These are phyloP conservation scores for Chloromyia formosa DNA, from an alignment of 2,888 invertebrate species.

Conservation along the genomic window DNA sequence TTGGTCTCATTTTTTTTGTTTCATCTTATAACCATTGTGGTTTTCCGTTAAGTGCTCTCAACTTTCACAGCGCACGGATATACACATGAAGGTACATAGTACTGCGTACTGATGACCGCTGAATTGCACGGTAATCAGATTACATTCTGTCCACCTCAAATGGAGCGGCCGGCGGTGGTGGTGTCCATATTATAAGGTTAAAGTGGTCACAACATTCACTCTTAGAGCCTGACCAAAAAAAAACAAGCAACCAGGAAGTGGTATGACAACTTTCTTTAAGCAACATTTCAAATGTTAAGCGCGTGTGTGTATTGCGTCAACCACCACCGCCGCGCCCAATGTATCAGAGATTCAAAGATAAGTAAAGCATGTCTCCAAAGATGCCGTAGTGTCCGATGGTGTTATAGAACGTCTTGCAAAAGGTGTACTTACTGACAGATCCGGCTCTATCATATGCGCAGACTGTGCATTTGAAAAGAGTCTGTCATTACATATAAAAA, in stretches of 20 bases:
- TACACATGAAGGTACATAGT: no score
- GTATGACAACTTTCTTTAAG: constrained; percentile 14
- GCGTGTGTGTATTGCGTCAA: no score
- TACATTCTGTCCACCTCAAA: constrained; percentile 20
- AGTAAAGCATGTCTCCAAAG: not conserved
- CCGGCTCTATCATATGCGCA: no score
- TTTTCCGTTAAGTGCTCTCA: constrained; percentile 14
- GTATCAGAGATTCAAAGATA: not conserved
- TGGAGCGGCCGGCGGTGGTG: not conserved
- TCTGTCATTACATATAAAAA: no score
- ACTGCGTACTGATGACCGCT: not conserved
- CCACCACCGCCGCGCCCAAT: not conserved
- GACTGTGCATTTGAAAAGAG: no score
- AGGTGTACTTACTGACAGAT: no score
- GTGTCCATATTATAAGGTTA: not conserved
- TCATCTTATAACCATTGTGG: not conserved
- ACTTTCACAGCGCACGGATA: not conserved
- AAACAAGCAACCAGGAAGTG: constrained; percentile 1
- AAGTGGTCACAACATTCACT: constrained; percentile 5
- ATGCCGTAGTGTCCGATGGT: not conserved
- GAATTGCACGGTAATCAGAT: constrained; percentile 20
- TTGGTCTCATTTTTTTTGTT: not conserved
- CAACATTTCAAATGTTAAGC: constrained; percentile 13
- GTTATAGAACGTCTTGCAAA: not conserved
- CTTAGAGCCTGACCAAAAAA: not conserved